These are phyloP conservation scores for Morinoia aosen DNA, from an alignment of 2,888 invertebrate genomes.

Conservation along the genomic window DNA sequence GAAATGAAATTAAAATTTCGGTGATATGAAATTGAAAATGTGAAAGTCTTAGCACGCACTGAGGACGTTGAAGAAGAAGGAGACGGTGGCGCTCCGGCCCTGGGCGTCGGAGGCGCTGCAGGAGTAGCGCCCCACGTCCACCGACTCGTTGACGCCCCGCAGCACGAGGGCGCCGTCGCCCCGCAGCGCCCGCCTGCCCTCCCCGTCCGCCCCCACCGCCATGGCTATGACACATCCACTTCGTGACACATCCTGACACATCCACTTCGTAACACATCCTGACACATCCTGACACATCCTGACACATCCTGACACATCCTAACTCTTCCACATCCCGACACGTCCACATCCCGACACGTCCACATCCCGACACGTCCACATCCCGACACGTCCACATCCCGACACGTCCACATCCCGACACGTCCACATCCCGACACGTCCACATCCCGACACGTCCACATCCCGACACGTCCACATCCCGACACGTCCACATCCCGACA, in stretches of 20 bases:
- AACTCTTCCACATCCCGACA: no score
- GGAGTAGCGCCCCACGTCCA: slow-evolving; percentile 61
- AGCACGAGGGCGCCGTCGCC: slow-evolving; percentile 64
- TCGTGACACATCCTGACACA: not conserved
- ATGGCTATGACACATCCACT: not conserved
- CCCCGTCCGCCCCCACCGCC: not conserved
- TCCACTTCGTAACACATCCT: not conserved
- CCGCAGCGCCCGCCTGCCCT: slow-evolving; percentile 59
- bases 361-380: no score
- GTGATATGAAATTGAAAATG: not conserved
- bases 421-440: no score
- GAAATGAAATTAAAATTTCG: not conserved
- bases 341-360: no score
- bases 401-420: no score
- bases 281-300: not conserved
- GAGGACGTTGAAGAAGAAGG: slow-evolving; percentile 68
- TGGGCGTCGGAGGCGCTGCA: slow-evolving; percentile 64
- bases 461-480: no score
- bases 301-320: no score
- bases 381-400: no score
- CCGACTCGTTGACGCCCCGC: slow-evolving; percentile 58
- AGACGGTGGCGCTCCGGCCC: slow-evolving; percentile 65
- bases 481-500: no score
- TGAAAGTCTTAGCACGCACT: slow-evolving; percentile 51
- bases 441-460: no score